phyloP scores from a whole-genome alignment of 2,888 invertebrate species.

The Ectemnius cavifrons region DNA sequence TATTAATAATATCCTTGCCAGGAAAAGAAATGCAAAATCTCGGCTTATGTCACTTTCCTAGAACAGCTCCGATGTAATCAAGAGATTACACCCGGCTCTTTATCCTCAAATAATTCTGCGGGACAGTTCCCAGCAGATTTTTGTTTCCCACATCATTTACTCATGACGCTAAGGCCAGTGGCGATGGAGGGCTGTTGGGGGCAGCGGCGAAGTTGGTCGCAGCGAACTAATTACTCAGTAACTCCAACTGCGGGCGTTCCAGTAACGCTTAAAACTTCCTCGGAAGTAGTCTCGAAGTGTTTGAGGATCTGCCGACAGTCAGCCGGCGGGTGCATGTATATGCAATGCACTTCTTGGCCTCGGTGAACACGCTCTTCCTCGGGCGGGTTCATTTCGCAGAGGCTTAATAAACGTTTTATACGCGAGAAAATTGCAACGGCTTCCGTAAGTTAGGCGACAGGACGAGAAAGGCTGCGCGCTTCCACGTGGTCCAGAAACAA shows the following conservation, averaged over 20 bases:
- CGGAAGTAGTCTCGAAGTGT: constrained; percentile 31
- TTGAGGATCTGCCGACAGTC: constrained; percentile 43
- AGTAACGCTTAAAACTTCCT: constrained; percentile 44
- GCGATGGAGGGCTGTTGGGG: too few relatives aligned
- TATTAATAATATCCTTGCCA: too few relatives aligned
- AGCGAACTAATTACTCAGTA: constrained; percentile 51
- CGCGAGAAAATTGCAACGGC: constrained; percentile 36
- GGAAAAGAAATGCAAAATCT: too few relatives aligned
- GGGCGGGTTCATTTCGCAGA: constrained; percentile 52
- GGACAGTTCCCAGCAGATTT: too few relatives aligned
- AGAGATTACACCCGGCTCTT: too few relatives aligned
- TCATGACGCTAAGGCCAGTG: too few relatives aligned
- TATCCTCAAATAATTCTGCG: too few relatives aligned
- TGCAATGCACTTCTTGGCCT: constrained; percentile 22
- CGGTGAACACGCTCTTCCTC: constrained; percentile 23
- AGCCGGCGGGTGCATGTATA: constrained; percentile 33
- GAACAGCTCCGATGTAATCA: too few relatives aligned
- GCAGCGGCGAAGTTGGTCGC: constrained; percentile 12
- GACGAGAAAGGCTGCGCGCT: constrained; percentile 3
- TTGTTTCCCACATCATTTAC: too few relatives aligned
- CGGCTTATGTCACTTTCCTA: too few relatives aligned
- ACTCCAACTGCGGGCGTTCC: constrained; percentile 39
- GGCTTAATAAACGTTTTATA: constrained; percentile 60
- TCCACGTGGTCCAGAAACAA: constrained; percentile 40
- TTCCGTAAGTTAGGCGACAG: constrained; percentile 44